phyloP scores from a whole-genome alignment of 2,113 vertebrate genomes.

The Grallaria varia region DNA sequence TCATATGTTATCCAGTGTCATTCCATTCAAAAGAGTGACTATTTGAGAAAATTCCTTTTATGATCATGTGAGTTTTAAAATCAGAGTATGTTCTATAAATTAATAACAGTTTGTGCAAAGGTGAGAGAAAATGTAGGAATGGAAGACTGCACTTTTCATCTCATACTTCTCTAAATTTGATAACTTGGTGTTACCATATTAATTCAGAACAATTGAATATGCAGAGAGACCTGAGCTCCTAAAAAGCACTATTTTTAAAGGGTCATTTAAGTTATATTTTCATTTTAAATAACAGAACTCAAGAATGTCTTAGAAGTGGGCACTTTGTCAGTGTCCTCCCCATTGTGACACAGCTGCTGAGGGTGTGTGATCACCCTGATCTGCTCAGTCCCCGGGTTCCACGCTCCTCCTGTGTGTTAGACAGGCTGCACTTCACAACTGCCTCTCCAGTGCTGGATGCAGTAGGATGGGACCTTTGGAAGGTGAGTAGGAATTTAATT shows the following conservation, averaged over 20 bases:
- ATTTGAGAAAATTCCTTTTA: background rate
- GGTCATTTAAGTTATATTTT: background rate
- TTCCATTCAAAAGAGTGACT: background rate
- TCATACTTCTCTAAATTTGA: background rate
- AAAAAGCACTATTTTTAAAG: background rate
- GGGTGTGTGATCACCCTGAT: conserved; percentile 88
- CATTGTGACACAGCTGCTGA: conserved; percentile 83
- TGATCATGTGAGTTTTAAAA: background rate
- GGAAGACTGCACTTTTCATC: background rate
- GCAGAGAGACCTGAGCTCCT: background rate
- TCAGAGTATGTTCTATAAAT: background rate
- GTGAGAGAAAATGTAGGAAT: background rate
- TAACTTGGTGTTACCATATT: background rate
- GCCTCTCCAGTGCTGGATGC: conserved; percentile 81
- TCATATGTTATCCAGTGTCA: background rate
- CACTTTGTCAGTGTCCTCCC: conserved; percentile 84
- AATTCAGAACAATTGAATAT: background rate
- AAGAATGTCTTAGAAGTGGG: conserved; percentile 85
- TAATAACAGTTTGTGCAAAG: background rate
- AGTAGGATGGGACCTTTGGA: conserved; percentile 73
- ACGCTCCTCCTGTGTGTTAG: conserved; percentile 73
- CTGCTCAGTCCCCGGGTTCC: conserved; percentile 77
- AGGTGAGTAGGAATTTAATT: conserved; percentile 63
- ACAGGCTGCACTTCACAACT: conserved; percentile 69
- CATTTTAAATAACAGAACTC: conserved; percentile 68